Evolutionary conservation across 2,888 invertebrate genomes (phyloP).

Genomic region (Nemurella pictetii): DNA sequence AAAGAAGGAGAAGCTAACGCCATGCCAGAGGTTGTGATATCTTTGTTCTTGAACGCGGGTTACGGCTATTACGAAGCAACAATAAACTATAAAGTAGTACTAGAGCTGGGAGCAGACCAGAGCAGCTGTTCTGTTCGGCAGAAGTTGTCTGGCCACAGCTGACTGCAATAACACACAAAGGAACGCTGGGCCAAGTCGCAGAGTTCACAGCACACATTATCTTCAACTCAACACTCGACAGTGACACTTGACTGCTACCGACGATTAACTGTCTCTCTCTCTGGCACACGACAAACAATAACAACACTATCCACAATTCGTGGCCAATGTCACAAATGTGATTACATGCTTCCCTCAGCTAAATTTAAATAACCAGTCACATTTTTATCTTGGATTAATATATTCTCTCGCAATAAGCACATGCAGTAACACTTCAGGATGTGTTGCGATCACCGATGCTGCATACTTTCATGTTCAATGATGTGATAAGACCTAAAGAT

Average conservation of each 20-base stretch:
- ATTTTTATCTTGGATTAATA: too few relatives aligned
- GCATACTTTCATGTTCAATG: too few relatives aligned
- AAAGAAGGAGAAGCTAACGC: background rate
- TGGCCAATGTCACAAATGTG: background rate
- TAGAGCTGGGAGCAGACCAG: background rate
- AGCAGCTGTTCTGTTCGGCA: background rate
- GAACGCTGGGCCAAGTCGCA: background rate
- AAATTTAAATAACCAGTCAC: background rate
- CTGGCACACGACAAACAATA: background rate
- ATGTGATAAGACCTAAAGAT: background rate
- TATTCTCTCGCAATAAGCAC: too few relatives aligned
- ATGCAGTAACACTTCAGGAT: background rate
- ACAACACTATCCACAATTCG: background rate
- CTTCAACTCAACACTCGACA: background rate
- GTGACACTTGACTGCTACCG: background rate
- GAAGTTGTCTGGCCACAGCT: background rate
- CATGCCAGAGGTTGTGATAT: background rate
- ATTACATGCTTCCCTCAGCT: background rate
- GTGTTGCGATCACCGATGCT: background rate
- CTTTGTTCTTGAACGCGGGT: background rate
- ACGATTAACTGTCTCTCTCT: background rate
- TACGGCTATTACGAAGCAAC: background rate
- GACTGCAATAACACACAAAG: conserved; percentile 19
- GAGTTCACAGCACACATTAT: background rate
- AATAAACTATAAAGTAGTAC: background rate